Evolutionary conservation across 2,797 vertebrate species (phyloP).

Genomic region (Carapus acus): DNA sequence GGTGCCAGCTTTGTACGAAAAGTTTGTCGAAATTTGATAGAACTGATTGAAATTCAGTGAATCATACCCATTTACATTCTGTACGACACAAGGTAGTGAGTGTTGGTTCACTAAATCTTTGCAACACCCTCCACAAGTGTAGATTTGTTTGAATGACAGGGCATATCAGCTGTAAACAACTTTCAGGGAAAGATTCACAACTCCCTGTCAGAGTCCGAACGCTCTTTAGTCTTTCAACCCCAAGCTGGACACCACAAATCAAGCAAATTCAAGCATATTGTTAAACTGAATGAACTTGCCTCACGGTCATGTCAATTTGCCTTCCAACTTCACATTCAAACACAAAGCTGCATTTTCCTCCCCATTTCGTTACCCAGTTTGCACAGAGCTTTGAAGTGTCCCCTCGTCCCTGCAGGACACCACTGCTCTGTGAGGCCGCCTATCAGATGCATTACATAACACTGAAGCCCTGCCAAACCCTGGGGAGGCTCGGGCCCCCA

Average conservation of each 20-base stretch:
- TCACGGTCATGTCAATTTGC: too few relatives aligned
- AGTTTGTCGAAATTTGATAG: not conserved
- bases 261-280: too few relatives aligned
- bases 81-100: slow-evolving; percentile 4
- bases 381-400: too few relatives aligned
- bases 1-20: not conserved
- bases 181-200: not conserved
- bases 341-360: not conserved
- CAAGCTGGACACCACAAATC: too few relatives aligned
- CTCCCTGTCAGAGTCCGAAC: too few relatives aligned
- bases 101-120: slow-evolving; percentile 9
- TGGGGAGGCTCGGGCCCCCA: not conserved
- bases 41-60: too few relatives aligned
- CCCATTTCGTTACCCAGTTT: not conserved
- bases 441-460: slow-evolving; percentile 25
- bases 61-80: slow-evolving; percentile 15
- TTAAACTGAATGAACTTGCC: too few relatives aligned
- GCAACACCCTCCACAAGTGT: slow-evolving; percentile 30
- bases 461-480: slow-evolving; percentile 5
- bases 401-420: slow-evolving; percentile 9
- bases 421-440: slow-evolving; percentile 1
- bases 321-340: not conserved
- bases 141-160: slow-evolving; percentile 4
- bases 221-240: too few relatives aligned
- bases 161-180: too few relatives aligned